Evolutionary conservation across 2,113 vertebrate genomes (phyloP).

Genomic region (Laticauda colubrina): DNA sequence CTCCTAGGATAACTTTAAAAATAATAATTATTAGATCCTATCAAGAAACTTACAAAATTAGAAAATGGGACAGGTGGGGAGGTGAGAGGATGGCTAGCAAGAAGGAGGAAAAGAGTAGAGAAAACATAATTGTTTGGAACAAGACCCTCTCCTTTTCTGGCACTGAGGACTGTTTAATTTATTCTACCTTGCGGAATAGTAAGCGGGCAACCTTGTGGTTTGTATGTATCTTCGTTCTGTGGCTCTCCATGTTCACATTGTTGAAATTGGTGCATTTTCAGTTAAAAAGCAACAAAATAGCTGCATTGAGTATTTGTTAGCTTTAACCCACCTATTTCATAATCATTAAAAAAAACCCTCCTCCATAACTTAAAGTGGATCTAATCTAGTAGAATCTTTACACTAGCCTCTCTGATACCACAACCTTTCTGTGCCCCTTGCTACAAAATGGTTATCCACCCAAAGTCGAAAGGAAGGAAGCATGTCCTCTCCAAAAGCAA

Average conservation of each 20-base stretch:
- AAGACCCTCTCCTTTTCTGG: neutral
- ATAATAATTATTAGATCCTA: neutral
- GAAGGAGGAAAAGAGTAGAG: neutral
- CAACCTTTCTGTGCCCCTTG: neutral
- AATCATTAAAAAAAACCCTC: neutral
- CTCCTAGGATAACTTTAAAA: neutral
- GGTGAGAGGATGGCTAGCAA: neutral
- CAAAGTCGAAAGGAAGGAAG: neutral
- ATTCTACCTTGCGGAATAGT: neutral
- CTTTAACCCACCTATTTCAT: neutral
- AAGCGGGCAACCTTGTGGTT: neutral
- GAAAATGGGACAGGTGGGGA: neutral
- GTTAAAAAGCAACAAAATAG: neutral
- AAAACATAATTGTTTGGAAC: neutral
- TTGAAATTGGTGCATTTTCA: neutral
- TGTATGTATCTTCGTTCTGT: neutral
- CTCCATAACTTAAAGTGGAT: neutral
- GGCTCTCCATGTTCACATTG: neutral
- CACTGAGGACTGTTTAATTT: neutral
- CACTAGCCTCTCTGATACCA: slow-evolving; percentile 2
- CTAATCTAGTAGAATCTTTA: neutral
- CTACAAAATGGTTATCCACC: neutral
- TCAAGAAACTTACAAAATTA: neutral
- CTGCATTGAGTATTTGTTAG: neutral
- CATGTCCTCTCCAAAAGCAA: slow-evolving; percentile 23